These are phyloP conservation scores for Neoniphon sammara DNA, from an alignment of 2,797 vertebrate genomes.

Conservation along the genomic window DNA sequence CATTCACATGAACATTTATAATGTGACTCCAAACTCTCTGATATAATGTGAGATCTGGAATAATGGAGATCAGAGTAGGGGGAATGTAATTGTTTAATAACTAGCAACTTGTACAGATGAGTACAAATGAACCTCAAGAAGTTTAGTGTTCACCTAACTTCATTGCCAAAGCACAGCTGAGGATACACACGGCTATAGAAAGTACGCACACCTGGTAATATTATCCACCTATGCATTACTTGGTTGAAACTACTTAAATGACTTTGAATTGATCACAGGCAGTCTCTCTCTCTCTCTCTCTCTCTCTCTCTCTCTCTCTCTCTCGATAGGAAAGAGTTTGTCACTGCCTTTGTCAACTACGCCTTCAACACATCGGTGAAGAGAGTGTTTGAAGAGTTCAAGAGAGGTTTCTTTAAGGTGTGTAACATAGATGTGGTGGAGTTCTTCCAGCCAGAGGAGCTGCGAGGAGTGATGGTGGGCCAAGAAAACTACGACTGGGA, in stretches of 20 bases:
- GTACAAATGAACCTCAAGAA: too few species aligned
- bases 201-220: too few species aligned
- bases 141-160: too few species aligned
- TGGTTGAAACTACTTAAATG: not conserved
- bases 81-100: too few species aligned
- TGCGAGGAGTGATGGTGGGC: slow-evolving; percentile 92
- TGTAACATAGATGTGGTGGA: slow-evolving; percentile 89
- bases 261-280: not conserved
- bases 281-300: not conserved
- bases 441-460: slow-evolving; percentile 93
- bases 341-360: slow-evolving; percentile 87
- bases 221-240: not conserved
- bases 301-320: not conserved
- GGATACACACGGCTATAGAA: too few species aligned
- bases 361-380: slow-evolving; percentile 91
- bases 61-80: too few species aligned
- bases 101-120: too few species aligned
- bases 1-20: too few species aligned
- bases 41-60: too few species aligned
- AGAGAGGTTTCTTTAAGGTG: slow-evolving; percentile 93
- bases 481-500: slow-evolving; percentile 94
- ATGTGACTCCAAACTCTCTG: too few species aligned
- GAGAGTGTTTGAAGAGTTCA: slow-evolving; percentile 87
- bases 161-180: too few species aligned
- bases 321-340: slow-evolving; percentile 85